phyloP scores from a whole-genome alignment of 2,888 invertebrate species.

The Matsumyia berberina region DNA sequence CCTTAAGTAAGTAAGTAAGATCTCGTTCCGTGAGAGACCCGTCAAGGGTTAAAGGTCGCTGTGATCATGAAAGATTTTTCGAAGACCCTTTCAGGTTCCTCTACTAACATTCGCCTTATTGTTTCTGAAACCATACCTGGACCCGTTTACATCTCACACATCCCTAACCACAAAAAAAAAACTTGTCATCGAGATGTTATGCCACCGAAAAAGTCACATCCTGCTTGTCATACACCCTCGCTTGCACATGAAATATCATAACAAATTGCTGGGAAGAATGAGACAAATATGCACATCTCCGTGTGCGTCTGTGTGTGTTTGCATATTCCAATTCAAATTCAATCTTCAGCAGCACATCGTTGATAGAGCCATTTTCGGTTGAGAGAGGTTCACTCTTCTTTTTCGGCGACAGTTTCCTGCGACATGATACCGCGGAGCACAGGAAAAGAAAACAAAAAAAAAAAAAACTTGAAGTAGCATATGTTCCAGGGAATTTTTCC shows the following conservation, averaged over 20 bases:
- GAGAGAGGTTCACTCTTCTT: constrained; percentile 42
- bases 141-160: no score
- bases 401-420: constrained; percentile 46
- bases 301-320: not conserved
- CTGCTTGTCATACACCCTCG: not conserved
- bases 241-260: constrained; percentile 13
- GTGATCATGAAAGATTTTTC: no score
- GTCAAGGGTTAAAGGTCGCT: no score
- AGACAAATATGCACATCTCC: not conserved
- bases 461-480: constrained; percentile 31
- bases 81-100: no score
- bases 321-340: constrained; percentile 51
- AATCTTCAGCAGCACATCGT: constrained; percentile 65
- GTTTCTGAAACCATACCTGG: no score
- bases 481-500: constrained; percentile 42
- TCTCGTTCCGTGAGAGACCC: no score
- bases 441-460: constrained; percentile 10
- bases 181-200: constrained; percentile 30
- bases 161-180: constrained; percentile 3
- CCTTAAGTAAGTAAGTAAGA: no score
- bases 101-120: no score
- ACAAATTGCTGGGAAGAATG: constrained; percentile 36
- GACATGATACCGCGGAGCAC: constrained; percentile 56
- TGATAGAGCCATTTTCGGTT: constrained; percentile 72
- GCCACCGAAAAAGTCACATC: not conserved